Evolutionary conservation across 2,797 vertebrate genomes (phyloP), one percentile per base, ranked within the genome.

Genomic region (Leptodactylus fallax): DNA sequence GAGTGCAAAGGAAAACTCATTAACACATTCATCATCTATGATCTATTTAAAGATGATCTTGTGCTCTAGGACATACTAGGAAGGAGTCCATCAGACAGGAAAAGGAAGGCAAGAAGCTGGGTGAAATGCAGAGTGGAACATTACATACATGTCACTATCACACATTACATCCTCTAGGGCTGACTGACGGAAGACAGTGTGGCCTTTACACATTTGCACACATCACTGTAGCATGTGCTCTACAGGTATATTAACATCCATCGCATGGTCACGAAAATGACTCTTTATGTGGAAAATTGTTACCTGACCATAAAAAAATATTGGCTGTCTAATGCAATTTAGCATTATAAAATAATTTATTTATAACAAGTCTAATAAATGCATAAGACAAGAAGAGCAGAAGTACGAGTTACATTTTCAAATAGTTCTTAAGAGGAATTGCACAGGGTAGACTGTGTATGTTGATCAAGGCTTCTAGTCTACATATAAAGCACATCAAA

Each of bases 21-120:
- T 47, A 83, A 81, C 80, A 88, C 61, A 45, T 55, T 53, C 58
- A 86, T 83, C 67, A 83, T 53, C 63, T 13, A 23, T 49, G 53
- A 86, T 72, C 79, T 89, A 89, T 89, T 86, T 83, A 79, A 79
- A 72, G 80, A 61, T 79, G 16, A 49, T 72, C 27, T 51, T 86
- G 25, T 23, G 12, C 61, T 58, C 12, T 23, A 83, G 36, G 51
- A 87, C 23, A 77, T 36, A 23, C 45, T 55, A 7, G 51, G n/a
- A 77, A 14, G 5, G 17, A 45, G 58, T 11, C 17, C 47, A 49
- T 74, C 17, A 23, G 3, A 8, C 82, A 72, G 85, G 85, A 89
- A 89, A 67, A 25, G 74, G 80, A 89, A 83, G 79, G 88, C 79
- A 76, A 27, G 65, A 11, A 65, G 78, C 49, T 83, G 63, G 80